Percentiles rank a stretch among this genome's conserved stretches.
Conservation (phyloP, 1,140 invertebrate genomes). For the Leptonema lineaticorne region DNA sequence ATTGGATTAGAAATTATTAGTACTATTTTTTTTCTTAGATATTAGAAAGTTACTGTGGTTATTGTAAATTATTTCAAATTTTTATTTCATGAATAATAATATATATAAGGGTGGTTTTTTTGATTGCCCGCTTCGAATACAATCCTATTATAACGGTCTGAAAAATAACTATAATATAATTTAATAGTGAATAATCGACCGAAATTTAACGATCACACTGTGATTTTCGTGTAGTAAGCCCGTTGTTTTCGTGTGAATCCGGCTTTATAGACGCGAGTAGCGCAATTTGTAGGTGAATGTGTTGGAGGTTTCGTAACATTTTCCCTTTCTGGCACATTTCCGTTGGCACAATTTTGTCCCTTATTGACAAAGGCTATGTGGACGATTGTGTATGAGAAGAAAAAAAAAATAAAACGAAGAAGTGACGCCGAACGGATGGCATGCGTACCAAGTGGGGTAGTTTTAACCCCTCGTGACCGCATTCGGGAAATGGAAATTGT, state of each 20-base stretch:
- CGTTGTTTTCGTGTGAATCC: not conserved
- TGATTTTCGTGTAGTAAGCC: not conserved
- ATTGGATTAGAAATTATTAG: too few species aligned
- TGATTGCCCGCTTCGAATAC: too few species aligned
- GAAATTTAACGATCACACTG: not conserved
- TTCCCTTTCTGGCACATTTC: not conserved
- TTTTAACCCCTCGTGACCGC: not conserved
- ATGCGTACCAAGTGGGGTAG: constrained; percentile 4
- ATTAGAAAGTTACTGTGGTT: too few species aligned
- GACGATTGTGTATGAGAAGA: not conserved
- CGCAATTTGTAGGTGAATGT: not conserved
- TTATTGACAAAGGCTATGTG: constrained; percentile 1
- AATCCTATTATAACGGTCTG: not conserved
- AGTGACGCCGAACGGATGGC: constrained; percentile 1
- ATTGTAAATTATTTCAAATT: too few species aligned
- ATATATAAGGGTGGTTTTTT: too few species aligned
- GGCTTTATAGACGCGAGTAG: not conserved
- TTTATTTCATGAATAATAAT: too few species aligned
- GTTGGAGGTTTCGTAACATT: not conserved
- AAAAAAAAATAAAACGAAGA: too few species aligned
- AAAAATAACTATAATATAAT: not conserved
- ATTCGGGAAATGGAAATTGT: not conserved
- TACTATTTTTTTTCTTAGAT: too few species aligned
- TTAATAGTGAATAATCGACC: not conserved
- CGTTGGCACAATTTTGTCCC: not conserved